Percentiles rank a stretch among this genome's conserved stretches.
Conservation (phyloP, 2,888 invertebrate species). For the Scaptomyza reducta region DNA sequence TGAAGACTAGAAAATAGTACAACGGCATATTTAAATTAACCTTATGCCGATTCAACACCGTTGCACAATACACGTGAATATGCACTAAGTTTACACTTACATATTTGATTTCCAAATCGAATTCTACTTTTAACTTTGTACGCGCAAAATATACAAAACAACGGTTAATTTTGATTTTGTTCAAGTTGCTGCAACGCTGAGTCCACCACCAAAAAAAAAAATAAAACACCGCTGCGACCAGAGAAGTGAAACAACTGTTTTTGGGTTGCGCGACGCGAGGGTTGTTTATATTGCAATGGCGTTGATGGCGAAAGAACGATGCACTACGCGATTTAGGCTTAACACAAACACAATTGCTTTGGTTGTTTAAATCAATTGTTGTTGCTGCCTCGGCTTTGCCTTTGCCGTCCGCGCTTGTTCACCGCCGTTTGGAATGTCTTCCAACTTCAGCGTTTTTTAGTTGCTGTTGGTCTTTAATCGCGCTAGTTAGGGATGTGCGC, state of each 20-base stretch:
- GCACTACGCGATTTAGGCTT: conserved; percentile 22
- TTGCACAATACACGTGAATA: background rate
- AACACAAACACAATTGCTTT: conserved; percentile 17
- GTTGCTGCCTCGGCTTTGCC: conserved; percentile 28
- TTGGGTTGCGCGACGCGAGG: conserved; percentile 21
- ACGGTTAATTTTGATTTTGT: conserved; percentile 61
- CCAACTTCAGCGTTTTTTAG: conserved; percentile 40
- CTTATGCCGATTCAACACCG: conserved; percentile 18
- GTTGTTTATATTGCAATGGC: conserved; percentile 27
- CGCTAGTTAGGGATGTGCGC: conserved; percentile 16
- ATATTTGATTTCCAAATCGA: conserved; percentile 2
- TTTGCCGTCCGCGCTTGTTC: conserved; percentile 52
- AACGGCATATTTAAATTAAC: conserved; percentile 42
- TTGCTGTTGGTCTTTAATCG: conserved; percentile 9
- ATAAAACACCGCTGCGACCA: conserved; percentile 14
- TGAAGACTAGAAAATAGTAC: conserved; percentile 49
- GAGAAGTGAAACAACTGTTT: conserved; percentile 34
- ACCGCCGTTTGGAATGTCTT: conserved; percentile 49
- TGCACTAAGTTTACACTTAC: conserved; percentile 37
- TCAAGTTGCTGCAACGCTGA: conserved; percentile 22
- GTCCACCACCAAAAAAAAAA: conserved; percentile 16
- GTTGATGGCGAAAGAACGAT: conserved; percentile 25
- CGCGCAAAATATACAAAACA: conserved; percentile 49
- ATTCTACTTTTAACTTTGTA: conserved; percentile 17
- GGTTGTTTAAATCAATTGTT: conserved; percentile 23